Evolutionary conservation across 2,113 vertebrate species (phyloP).

Genomic region (Fulmarus glacialis): DNA sequence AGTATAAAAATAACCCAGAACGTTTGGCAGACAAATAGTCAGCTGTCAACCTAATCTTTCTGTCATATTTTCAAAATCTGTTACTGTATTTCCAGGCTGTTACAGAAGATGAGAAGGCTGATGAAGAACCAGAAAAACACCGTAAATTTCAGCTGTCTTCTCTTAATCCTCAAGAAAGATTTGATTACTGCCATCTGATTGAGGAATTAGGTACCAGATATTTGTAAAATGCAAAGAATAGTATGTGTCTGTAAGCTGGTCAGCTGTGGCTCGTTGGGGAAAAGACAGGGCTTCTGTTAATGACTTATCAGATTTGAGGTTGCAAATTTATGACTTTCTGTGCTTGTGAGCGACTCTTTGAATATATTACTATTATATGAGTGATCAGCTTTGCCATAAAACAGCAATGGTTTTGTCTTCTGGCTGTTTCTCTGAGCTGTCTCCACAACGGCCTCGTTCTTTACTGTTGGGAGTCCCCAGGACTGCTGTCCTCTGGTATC

Average conservation of each 20-base stretch:
- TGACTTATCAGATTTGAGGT: background rate
- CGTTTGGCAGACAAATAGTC: background rate
- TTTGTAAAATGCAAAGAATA: constrained; percentile 2
- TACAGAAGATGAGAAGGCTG: constrained; percentile 49
- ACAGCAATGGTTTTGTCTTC: constrained; percentile 23
- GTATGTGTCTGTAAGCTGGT: background rate
- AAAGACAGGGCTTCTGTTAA: constrained; percentile 9
- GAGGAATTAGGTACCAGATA: constrained; percentile 89
- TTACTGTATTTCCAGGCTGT: constrained; percentile 61
- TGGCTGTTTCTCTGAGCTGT: background rate
- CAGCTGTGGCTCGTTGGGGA: background rate
- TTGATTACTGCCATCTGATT: constrained; percentile 95
- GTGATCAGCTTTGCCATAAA: background rate
- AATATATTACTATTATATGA: background rate
- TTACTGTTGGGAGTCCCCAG: background rate
- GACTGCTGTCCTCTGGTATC: background rate
- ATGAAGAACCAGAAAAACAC: constrained; percentile 65
- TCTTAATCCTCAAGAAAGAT: constrained; percentile 93
- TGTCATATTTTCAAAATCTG: constrained; percentile 7
- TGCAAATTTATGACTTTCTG: background rate
- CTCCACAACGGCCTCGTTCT: constrained; percentile 26
- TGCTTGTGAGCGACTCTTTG: background rate
- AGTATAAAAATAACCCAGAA: background rate
- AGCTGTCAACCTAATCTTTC: background rate
- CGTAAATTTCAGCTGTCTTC: constrained; percentile 94